Conservation (phyloP, 2,113 vertebrate genomes). For the Melanostigma gelatinosum region DNA sequence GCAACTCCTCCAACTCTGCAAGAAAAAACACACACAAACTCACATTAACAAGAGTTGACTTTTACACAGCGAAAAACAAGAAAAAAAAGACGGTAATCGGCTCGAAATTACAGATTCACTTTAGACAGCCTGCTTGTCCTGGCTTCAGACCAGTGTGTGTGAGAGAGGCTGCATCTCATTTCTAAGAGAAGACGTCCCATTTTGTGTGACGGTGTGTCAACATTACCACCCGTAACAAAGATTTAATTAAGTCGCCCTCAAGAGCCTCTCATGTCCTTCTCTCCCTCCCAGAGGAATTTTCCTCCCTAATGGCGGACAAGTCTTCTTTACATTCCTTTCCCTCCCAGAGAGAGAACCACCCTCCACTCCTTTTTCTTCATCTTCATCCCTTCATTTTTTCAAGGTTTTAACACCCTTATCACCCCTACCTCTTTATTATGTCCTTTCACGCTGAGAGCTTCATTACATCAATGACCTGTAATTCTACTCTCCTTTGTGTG, state of each 20-base stretch:
- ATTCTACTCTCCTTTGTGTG: background rate
- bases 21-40: background rate
- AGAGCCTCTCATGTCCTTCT: conserved; percentile 53
- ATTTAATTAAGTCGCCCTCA: conserved; percentile 78
- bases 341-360: background rate
- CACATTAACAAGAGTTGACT: background rate
- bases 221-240: conserved; percentile 50
- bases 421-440: background rate
- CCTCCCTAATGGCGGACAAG: conserved; percentile 48
- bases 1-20: conserved; percentile 94
- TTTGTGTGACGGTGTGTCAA: conserved; percentile 35
- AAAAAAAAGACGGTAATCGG: background rate
- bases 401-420: background rate
- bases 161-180: conserved; percentile 21
- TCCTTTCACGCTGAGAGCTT: background rate
- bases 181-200: background rate
- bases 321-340: conserved; percentile 57
- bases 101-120: background rate
- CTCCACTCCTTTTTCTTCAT: background rate
- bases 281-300: conserved; percentile 79
- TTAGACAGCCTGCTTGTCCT: background rate
- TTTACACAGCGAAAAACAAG: background rate
- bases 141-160: background rate
- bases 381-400: background rate
- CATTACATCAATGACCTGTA: background rate